Conservation (phyloP, 2,113 vertebrate genomes). For the Stercorarius parasiticus region DNA sequence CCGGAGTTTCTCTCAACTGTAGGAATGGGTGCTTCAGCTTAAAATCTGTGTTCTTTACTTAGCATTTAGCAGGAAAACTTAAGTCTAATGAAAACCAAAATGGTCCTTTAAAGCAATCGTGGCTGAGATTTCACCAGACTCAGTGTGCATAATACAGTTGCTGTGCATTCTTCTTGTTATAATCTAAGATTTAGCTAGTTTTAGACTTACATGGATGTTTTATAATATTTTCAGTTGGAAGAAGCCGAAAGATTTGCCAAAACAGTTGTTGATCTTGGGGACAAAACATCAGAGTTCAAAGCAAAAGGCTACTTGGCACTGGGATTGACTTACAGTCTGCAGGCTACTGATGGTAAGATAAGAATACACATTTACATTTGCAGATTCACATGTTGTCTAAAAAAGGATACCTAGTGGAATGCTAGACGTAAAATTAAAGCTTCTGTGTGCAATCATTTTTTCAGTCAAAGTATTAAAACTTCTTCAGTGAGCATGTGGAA, state of each 20-base stretch:
- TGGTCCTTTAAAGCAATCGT: neutral
- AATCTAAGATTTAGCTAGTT: neutral
- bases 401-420: neutral
- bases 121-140: neutral
- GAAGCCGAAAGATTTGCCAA: conserved; percentile 94
- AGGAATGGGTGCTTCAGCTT: neutral
- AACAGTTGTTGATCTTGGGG: conserved; percentile 91
- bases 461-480: neutral
- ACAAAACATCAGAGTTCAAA: conserved; percentile 94
- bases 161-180: neutral
- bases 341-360: conserved; percentile 93
- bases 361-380: neutral
- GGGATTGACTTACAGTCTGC: conserved; percentile 93
- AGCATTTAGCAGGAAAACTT: neutral
- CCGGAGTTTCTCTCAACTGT: neutral
- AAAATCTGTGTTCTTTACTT: neutral
- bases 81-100: neutral
- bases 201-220: neutral
- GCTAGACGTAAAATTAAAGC: neutral
- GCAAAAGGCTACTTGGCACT: conserved; percentile 95
- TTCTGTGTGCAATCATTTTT: neutral
- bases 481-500: neutral
- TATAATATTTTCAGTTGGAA: conserved; percentile 84
- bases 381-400: neutral
- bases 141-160: neutral